Evolutionary conservation across 2,888 invertebrate genomes (phyloP).

Genomic region (Drosophila colorata): DNA sequence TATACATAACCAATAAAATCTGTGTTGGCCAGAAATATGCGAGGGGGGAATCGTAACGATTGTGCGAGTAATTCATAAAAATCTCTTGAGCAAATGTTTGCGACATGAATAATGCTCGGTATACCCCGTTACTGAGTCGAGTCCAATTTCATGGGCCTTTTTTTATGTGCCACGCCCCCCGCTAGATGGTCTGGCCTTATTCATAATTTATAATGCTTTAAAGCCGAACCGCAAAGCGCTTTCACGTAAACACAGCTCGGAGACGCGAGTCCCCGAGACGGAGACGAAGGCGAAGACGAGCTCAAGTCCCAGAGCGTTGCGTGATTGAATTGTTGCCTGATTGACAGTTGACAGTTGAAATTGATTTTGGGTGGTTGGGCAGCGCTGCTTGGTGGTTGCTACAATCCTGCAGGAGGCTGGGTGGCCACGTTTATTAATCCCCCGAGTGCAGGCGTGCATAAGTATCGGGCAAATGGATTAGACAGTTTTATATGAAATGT

Average conservation of each 20-base stretch:
- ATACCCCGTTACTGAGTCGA: background rate
- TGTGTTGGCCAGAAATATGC: constrained; percentile 51
- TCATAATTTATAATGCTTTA: constrained; percentile 57
- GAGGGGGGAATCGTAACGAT: constrained; percentile 33
- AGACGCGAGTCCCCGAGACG: background rate
- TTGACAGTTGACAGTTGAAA: constrained; percentile 83
- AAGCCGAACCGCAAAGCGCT: constrained; percentile 48
- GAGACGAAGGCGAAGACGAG: background rate
- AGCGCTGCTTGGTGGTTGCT: too few relatives aligned
- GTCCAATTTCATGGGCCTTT: constrained; percentile 24
- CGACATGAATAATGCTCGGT: constrained; percentile 57
- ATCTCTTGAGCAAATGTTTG: constrained; percentile 76
- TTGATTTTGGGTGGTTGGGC: constrained; percentile 75
- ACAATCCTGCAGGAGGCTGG: background rate
- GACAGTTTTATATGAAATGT: constrained; percentile 65
- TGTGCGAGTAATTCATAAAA: constrained; percentile 74
- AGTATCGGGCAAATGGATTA: constrained; percentile 81
- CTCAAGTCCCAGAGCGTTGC: constrained; percentile 55
- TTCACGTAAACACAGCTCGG: background rate
- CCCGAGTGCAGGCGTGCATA: constrained; percentile 78
- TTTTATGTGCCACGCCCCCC: constrained; percentile 11
- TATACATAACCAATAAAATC: constrained; percentile 66
- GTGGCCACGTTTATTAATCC: constrained; percentile 71
- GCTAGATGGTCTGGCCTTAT: constrained; percentile 1
- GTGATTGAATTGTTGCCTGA: constrained; percentile 83